Percentiles rank a stretch among this genome's conserved stretches.
Evolutionary conservation across 2,113 vertebrate species (phyloP).

Genomic region (Cinclus mexicanus): DNA sequence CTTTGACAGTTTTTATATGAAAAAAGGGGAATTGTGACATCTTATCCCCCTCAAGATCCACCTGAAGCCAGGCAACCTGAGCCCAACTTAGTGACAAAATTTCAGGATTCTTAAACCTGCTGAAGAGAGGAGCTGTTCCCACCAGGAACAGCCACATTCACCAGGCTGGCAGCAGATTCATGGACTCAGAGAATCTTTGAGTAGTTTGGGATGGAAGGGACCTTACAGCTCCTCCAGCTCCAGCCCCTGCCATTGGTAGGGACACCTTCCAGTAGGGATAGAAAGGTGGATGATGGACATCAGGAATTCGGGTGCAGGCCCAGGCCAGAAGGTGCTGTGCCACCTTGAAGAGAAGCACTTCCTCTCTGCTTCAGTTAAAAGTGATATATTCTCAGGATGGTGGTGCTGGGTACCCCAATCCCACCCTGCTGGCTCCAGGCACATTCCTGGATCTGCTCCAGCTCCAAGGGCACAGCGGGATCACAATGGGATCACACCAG

Average conservation of each 20-base stretch:
- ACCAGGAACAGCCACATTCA: fast-evolving
- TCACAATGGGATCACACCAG: fast-evolving
- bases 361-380: not conserved
- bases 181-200: not conserved
- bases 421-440: not conserved
- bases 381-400: not conserved
- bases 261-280: not conserved
- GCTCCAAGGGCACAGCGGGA: not conserved
- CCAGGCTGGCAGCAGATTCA: not conserved
- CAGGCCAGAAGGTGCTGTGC: not conserved
- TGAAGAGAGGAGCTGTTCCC: not conserved
- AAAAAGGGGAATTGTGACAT: not conserved
- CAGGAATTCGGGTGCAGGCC: fast-evolving
- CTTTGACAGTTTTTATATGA: not conserved
- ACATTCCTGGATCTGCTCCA: fast-evolving
- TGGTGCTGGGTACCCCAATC: fast-evolving
- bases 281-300: not conserved
- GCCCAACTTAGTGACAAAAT: not conserved
- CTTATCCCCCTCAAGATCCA: not conserved
- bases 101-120: not conserved
- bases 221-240: not conserved
- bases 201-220: not conserved
- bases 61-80: not conserved
- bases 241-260: not conserved
- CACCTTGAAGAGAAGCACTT: not conserved